Evolutionary conservation across 1,140 invertebrate species (phyloP).

Genomic region (Aphidius ervi): DNA sequence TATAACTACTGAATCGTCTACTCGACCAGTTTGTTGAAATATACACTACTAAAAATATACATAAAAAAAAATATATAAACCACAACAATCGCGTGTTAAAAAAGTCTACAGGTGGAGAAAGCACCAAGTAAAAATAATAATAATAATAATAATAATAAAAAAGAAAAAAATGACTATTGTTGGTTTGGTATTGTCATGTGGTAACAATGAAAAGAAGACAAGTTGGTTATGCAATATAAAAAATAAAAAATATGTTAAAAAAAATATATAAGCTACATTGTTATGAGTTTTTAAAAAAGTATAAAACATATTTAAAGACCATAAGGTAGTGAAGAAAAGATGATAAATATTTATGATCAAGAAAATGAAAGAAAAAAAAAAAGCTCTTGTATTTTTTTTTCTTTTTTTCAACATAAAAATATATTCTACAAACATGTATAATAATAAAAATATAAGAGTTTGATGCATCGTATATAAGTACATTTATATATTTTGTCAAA

Average conservation of each 20-base stretch:
- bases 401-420: conserved; percentile 2
- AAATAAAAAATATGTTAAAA: background rate
- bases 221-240: conserved; percentile 7
- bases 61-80: no score
- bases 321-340: conserved; percentile 9
- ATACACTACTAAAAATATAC: no score
- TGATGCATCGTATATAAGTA: no score
- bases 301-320: conserved; percentile 25
- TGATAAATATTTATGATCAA: conserved; percentile 19
- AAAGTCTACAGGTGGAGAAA: no score
- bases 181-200: conserved; percentile 19
- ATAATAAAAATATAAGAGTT: no score
- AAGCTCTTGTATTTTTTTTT: background rate
- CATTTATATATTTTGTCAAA: conserved; percentile 1
- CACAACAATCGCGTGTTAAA: no score
- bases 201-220: conserved; percentile 22
- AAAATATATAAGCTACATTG: conserved; percentile 12
- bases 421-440: background rate
- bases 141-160: background rate
- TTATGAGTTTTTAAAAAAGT: conserved; percentile 3
- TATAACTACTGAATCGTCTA: no score
- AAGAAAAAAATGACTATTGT: conserved; percentile 18
- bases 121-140: no score
- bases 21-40: no score
- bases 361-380: no score